phyloP scores from a whole-genome alignment of 2,113 vertebrate genomes.

The Ictidomys tridecemlineatus region DNA sequence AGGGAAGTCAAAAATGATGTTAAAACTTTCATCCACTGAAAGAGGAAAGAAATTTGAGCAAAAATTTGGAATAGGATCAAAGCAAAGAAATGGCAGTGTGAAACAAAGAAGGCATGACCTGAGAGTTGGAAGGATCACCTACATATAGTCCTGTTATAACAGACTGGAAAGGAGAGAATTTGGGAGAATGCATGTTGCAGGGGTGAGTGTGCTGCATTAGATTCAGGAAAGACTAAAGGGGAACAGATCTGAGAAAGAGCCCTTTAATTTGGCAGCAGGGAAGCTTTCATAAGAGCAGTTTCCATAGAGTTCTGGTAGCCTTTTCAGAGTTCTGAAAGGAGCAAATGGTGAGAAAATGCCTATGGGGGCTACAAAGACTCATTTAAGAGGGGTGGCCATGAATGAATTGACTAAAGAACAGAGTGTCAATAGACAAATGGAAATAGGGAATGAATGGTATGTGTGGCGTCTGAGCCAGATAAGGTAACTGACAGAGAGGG shows the following conservation, averaged over 20 bases:
- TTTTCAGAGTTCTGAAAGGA: not conserved
- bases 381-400: not conserved
- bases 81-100: not conserved
- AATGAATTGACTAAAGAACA: not conserved
- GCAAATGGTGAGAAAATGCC: not conserved
- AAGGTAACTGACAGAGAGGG: not conserved
- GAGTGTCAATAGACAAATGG: not conserved
- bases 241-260: not conserved
- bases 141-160: not conserved
- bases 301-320: not conserved
- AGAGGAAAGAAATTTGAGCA: conserved; percentile 9
- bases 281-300: not conserved
- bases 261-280: not conserved
- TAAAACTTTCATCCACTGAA: not conserved
- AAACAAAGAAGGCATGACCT: not conserved
- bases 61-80: not conserved
- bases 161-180: not conserved
- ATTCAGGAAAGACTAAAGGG: not conserved
- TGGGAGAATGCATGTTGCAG: not conserved
- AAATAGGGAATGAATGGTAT: not conserved
- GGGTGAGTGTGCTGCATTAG: not conserved
- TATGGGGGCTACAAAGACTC: not conserved
- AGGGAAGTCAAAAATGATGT: not conserved
- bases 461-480: not conserved
- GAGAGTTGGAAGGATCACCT: not conserved